These are phyloP conservation scores for Haliclona indistincta DNA, from an alignment of 37 sponge, comb jelly and placozoan genomes.

Conservation along the genomic window DNA sequence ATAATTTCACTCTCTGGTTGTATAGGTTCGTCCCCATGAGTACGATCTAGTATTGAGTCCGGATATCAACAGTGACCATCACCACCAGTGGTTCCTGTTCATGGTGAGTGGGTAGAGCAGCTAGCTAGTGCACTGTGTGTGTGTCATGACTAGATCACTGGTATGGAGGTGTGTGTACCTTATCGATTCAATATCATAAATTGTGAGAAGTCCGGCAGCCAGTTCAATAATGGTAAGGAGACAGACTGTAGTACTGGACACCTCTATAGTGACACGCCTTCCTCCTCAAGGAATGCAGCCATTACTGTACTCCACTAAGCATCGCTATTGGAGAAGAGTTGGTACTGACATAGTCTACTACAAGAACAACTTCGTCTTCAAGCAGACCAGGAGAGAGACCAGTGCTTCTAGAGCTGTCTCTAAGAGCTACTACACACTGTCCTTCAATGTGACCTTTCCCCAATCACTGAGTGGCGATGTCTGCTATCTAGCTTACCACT, in stretches of 20 bases:
- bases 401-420: not conserved
- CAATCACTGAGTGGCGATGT: slow-evolving; percentile 37
- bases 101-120: slow-evolving; percentile 29
- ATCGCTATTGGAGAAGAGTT: slow-evolving; percentile 53
- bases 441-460: slow-evolving; percentile 74
- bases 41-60: slow-evolving; percentile 82
- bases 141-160: slow-evolving; percentile 30
- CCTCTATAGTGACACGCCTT: not conserved
- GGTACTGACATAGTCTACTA: slow-evolving; percentile 73
- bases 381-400: not conserved
- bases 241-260: not conserved
- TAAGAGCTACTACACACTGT: slow-evolving; percentile 57
- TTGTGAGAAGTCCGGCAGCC: slow-evolving; percentile 79
- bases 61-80: slow-evolving; percentile 78
- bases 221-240: slow-evolving; percentile 61
- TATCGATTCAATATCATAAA: slow-evolving; percentile 91
- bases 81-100: slow-evolving; percentile 94
- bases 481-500: slow-evolving; percentile 90
- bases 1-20: not conserved
- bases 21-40: slow-evolving; percentile 72
- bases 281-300: slow-evolving; percentile 79
- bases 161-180: slow-evolving; percentile 50
- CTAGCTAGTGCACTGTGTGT: not conserved
- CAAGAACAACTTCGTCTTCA: slow-evolving; percentile 46
- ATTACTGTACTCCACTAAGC: slow-evolving; percentile 74